Base-by-base conservation (phyloP, 2,888 invertebrate genomes). In the Leistus spinibarbis region DNA sequence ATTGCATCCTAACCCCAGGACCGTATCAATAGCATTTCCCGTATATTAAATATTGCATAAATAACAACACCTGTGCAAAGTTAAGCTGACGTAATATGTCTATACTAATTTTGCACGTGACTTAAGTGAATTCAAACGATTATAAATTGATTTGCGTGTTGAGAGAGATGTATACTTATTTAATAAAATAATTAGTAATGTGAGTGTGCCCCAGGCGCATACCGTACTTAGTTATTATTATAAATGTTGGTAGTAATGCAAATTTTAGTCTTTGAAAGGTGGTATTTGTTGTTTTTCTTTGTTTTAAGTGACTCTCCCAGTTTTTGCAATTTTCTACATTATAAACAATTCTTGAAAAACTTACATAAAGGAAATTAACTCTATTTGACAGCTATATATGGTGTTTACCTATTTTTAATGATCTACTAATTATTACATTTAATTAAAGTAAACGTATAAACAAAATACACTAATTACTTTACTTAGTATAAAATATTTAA, bases 141-240 rank as follows among this genome's bases (percentile, higher is more conserved):
- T 60, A 60, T 60, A 60, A 40, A 60, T 60, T 60, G 60, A 60
- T 60, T 60, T 60, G 22, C 60, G 20, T 60, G 60, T 13, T 40
- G 40, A 40, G 40, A 40, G 40, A 40, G 40, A 40, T 40, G 40
- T 40, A 7, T 40, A 40, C 40, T 40, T 40, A 40, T 40, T 40
- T 5, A 40, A 40, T 40, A 3, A 4, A 40, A 40, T 40, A 40
- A 40, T 40, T 40, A 40, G 40, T 40, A 40, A 40, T 40, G 40
- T 40, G 13, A 40, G 40, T 13, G 3, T 40, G 20, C 57, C 20
- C 20, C 16, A 19, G 20, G 57, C 20, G 9, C 9, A 5, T 57
- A n/a, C 57, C 9, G 57, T 57, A 9, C 17, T 57, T 57, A 19
- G 9, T 57, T 57, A 57, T 57, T 57, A 57, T 57, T 57, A 57